A percentile compares a stretch with the other conserved stretches of the same genome.
Conservation (phyloP, 2,113 vertebrate genomes). For the Rhineura floridana region DNA sequence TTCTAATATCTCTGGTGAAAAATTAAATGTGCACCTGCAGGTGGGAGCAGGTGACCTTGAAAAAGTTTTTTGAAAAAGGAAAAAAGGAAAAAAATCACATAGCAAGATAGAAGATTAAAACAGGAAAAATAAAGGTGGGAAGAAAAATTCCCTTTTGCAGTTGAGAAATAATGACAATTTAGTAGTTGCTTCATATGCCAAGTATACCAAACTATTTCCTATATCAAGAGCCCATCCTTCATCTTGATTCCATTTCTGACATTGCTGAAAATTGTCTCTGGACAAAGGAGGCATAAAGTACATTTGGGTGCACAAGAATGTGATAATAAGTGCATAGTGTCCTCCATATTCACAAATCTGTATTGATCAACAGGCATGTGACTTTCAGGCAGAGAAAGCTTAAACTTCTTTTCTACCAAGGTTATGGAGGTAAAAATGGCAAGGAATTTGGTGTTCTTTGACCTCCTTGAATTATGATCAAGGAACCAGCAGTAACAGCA, state of each 20-base stretch:
- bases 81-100: background rate
- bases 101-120: constrained; percentile 43
- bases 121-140: constrained; percentile 21
- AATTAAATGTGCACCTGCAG: constrained; percentile 61
- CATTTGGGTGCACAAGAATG: background rate
- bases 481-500: background rate
- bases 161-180: constrained; percentile 15
- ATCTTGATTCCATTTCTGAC: constrained; percentile 24
- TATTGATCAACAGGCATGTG: background rate
- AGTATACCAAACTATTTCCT: constrained; percentile 2
- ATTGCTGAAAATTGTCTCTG: constrained; percentile 14
- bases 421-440: background rate
- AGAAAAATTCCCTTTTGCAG: constrained; percentile 1
- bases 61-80: constrained; percentile 10
- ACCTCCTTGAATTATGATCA: background rate
- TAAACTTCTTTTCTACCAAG: background rate
- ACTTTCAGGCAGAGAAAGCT: background rate
- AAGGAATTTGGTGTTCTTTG: background rate
- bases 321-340: background rate
- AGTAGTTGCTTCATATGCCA: constrained; percentile 6
- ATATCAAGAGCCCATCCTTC: constrained; percentile 1
- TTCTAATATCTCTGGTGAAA: constrained; percentile 56
- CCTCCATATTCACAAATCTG: background rate
- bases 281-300: background rate
- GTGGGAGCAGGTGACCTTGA: constrained; percentile 57